Base-by-base conservation (phyloP, 2,888 invertebrate species). In the Epiblema foenella region DNA sequence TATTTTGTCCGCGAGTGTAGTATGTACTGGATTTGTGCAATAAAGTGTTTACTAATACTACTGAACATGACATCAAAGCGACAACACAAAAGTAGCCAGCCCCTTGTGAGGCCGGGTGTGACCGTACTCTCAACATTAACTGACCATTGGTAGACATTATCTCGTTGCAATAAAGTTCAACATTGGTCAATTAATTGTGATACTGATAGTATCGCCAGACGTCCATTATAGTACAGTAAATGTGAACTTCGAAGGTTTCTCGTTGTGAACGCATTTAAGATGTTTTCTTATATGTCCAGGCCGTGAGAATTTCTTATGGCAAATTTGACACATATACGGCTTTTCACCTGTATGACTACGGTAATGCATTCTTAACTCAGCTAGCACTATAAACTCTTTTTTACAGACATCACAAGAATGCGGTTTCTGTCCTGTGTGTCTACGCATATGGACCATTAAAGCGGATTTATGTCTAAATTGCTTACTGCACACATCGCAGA, bases 401-500 rank as follows among this genome's bases (percentile, higher is more conserved):
- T 46, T 46, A 46, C 46, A 46, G 5, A 46, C 46, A 46, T 46
- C 46, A 12, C 46, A 46, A n/a, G 46, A 46, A n/a, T 46, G 46
- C n/a, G 46, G 46, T n/a, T 46, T 46, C 4, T 46, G 46, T 46
- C 46, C 46, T n/a, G 46, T 46, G n/a, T 46, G 46, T n/a, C 46
- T 12, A 8, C 46, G 46, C 46, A 46, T 46, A 4, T 46, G 46
- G 1, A 46, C 46, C 46, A 46, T 46, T 46, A 46, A n/a, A 46
- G 46, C 46, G 46, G 46, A 46, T 12, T 46, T 46, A 46, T 46
- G 46, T 46, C 46, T 46, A n/a, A 56, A 56, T n/a, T 24, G n/a
- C 56, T 56, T 56, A 29, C 56, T 56, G 20, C 56, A 56, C n/a
- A 56, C 8, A 2, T 56, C 56, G 29, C 56, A 56, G n/a, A 46